These are phyloP conservation scores for Ranitomeya imitator DNA, from an alignment of 2,113 vertebrate genomes.

Conservation along the genomic window DNA sequence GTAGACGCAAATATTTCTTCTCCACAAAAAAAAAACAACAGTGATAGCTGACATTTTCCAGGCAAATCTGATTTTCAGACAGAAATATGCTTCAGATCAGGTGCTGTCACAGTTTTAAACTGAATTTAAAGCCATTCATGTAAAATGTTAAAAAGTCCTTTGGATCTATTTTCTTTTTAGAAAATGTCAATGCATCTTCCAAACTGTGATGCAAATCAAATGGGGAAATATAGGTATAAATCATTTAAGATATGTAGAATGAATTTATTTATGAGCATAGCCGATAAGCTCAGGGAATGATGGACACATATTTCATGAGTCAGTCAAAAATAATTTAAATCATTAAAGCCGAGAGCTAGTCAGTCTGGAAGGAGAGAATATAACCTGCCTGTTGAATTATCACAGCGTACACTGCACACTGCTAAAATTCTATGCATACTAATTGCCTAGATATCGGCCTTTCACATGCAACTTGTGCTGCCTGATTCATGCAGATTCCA, in stretches of 20 bases:
- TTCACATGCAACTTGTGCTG: constrained; percentile 47
- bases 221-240: constrained; percentile 56
- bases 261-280: constrained; percentile 56
- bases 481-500: constrained; percentile 46
- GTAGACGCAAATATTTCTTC: background rate
- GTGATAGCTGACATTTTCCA: background rate
- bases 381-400: constrained; percentile 53
- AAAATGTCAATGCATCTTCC: constrained; percentile 47
- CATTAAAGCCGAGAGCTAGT: constrained; percentile 58
- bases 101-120: constrained; percentile 24
- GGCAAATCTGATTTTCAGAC: background rate
- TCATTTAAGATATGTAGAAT: constrained; percentile 58
- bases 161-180: constrained; percentile 43
- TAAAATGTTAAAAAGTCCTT: constrained; percentile 45
- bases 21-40: background rate
- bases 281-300: constrained; percentile 48
- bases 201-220: constrained; percentile 48
- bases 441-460: constrained; percentile 45
- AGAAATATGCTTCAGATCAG: constrained; percentile 1
- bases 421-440: constrained; percentile 40
- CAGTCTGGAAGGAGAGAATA: constrained; percentile 53
- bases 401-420: constrained; percentile 43
- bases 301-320: constrained; percentile 58
- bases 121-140: constrained; percentile 24
- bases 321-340: constrained; percentile 59